Evolutionary conservation across 2,113 vertebrate species (phyloP), one percentile per base, ranked within the genome.

Genomic region (Ctenomys sociabilis): DNA sequence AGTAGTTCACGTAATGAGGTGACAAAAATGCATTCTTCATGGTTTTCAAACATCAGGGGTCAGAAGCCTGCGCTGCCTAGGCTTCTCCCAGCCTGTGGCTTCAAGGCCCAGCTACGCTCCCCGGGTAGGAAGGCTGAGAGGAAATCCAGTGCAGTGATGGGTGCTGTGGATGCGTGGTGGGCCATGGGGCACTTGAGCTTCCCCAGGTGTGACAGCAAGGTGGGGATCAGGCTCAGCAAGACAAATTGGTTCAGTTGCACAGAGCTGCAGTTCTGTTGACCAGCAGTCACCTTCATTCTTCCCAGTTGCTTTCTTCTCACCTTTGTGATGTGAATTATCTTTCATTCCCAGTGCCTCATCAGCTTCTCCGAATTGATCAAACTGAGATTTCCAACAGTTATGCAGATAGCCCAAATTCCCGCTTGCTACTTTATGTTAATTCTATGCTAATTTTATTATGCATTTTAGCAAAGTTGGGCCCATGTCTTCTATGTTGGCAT

Each of bases 331-430:
- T 86, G 7, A 84, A 12, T 77, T 92, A 12, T 43, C 32, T 68
- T 54, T 92, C n/a, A 75, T n/a, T 63, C 12, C 80, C 24, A 57
- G 11, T 57, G 37, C n/a, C 40, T 85, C 73, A 1, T 84, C 30
- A 94, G 35, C 85, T 88, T 14, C 19, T 70, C 30, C 80, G 22
- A 10, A 43, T 77, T 95, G 28, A 52, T 81, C 52, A 94, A 92
- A 63, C 7, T 43, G 26, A 63, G 21, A 35, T 16, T 84, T 95
- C 14, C 35, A 83, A 9, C 7, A 45, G 30, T 59, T 61, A 90
- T 19, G 26, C 17, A 73, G 54, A 61, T 17, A 59, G n/a, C 59
- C 61, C 40, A 85, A 75, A 49, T 32, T 68, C 16, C 32, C 87
- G 57, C 17, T n/a, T 92, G 49, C 40, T 88, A n/a, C 43, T 83